Evolutionary conservation across 2,888 invertebrate genomes (phyloP).

Genomic region (Phortica magna): DNA sequence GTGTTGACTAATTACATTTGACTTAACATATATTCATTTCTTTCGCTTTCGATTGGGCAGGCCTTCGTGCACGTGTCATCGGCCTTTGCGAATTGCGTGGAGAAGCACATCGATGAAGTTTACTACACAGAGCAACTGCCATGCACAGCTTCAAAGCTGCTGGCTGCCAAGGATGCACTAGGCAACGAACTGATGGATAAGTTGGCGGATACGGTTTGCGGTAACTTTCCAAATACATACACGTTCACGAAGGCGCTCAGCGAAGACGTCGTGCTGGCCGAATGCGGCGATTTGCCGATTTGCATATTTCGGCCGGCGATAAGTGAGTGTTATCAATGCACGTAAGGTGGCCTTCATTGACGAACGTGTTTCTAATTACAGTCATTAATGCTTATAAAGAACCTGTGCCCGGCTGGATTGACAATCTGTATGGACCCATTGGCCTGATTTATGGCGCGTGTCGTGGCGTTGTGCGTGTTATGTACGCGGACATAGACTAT

Average conservation of each 20-base stretch:
- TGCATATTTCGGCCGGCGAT: constrained; percentile 86
- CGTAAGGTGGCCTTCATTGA: background rate
- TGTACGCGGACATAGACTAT: constrained; percentile 67
- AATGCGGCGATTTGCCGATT: constrained; percentile 81
- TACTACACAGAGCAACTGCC: constrained; percentile 75
- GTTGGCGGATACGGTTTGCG: constrained; percentile 65
- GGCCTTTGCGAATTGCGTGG: constrained; percentile 83
- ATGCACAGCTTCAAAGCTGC: constrained; percentile 72
- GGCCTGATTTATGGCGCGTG: constrained; percentile 79
- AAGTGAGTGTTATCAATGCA: constrained; percentile 74
- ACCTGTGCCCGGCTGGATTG: constrained; percentile 83
- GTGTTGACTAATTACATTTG: constrained; percentile 25
- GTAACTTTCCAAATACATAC: constrained; percentile 83
- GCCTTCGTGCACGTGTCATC: constrained; percentile 84
- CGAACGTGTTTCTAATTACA: constrained; percentile 43
- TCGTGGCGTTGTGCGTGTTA: constrained; percentile 80
- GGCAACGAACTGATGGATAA: constrained; percentile 73
- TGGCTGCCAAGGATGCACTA: constrained; percentile 68
- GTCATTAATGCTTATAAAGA: constrained; percentile 79
- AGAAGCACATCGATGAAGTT: constrained; percentile 74
- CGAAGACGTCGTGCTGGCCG: constrained; percentile 81
- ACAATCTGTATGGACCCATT: constrained; percentile 83
- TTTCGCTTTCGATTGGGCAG: constrained; percentile 59
- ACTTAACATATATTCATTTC: background rate
- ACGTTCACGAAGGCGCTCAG: constrained; percentile 86